Conservation (phyloP, 2,888 invertebrate species). For the Heteropelma amictum region DNA sequence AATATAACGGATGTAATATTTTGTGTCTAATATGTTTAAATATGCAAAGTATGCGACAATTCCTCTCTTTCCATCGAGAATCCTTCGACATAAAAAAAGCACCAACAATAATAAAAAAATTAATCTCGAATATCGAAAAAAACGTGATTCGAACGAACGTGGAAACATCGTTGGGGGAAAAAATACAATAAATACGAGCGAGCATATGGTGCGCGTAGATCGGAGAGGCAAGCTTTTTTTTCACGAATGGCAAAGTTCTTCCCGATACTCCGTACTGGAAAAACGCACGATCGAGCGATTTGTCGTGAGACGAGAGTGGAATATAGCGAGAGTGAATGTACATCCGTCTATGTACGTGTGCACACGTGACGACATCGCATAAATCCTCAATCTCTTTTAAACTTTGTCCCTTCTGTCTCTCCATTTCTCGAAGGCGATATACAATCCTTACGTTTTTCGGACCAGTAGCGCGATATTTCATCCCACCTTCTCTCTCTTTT, state of each 20-base stretch:
- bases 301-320: slow-evolving; percentile 13
- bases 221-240: slow-evolving; percentile 15
- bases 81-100: no score
- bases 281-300: slow-evolving; percentile 42
- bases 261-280: slow-evolving; percentile 25
- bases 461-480: neutral
- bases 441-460: slow-evolving; percentile 33
- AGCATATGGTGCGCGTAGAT: neutral
- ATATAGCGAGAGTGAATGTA: neutral
- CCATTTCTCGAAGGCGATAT: neutral
- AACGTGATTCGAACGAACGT: no score
- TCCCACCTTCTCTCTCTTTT: neutral
- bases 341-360: no score
- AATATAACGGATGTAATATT: no score
- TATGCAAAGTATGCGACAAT: no score
- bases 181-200: neutral
- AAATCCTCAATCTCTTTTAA: slow-evolving; percentile 8
- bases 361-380: slow-evolving; percentile 29
- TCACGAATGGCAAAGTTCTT: slow-evolving; percentile 25
- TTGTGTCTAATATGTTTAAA: no score
- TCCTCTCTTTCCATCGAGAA: no score
- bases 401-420: slow-evolving; percentile 6
- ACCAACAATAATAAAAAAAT: no score
- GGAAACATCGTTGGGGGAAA: neutral
- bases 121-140: no score